A percentile compares a stretch with the other conserved stretches of the same genome.
These are phyloP conservation scores for Phenacoccus solenopsis DNA, from an alignment of 1,140 invertebrate genomes.

Conservation along the genomic window DNA sequence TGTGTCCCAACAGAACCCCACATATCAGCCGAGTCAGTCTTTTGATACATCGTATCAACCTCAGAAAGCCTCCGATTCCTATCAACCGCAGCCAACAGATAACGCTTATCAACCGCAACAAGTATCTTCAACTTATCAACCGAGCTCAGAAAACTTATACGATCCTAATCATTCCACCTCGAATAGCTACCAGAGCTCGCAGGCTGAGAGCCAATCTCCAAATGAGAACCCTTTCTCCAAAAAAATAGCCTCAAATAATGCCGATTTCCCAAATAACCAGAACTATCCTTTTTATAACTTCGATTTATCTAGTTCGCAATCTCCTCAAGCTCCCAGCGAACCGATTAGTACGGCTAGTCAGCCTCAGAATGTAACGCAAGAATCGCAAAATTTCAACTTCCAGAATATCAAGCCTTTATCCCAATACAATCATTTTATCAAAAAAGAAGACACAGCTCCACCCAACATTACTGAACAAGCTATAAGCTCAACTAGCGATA, in stretches of 20 bases:
- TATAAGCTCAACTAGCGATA: not conserved
- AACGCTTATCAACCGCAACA: not conserved
- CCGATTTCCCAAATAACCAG: not conserved
- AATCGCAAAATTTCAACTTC: not conserved
- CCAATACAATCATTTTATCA: constrained; percentile 13
- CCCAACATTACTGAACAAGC: not conserved
- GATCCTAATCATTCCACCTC: not conserved
- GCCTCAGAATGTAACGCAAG: not conserved
- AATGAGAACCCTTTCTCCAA: not conserved
- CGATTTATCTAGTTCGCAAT: not conserved
- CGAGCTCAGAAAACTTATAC: not conserved
- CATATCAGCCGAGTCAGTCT: constrained; percentile 12
- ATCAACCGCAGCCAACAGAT: not conserved
- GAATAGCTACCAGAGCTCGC: not conserved
- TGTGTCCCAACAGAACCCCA: not conserved
- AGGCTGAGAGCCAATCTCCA: constrained; percentile 7
- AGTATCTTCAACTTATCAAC: constrained; percentile 11
- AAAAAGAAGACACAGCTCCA: not conserved
- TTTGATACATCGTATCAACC: constrained; percentile 8
- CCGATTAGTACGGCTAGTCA: not conserved
- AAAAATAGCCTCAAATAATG: not conserved
- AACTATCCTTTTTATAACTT: constrained; percentile 9
- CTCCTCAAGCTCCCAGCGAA: not conserved
- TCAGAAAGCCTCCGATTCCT: not conserved
- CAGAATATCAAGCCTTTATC: constrained; percentile 20